phyloP scores from a whole-genome alignment of 1,140 invertebrate genomes.

The Drosophila pseudoobscura region DNA sequence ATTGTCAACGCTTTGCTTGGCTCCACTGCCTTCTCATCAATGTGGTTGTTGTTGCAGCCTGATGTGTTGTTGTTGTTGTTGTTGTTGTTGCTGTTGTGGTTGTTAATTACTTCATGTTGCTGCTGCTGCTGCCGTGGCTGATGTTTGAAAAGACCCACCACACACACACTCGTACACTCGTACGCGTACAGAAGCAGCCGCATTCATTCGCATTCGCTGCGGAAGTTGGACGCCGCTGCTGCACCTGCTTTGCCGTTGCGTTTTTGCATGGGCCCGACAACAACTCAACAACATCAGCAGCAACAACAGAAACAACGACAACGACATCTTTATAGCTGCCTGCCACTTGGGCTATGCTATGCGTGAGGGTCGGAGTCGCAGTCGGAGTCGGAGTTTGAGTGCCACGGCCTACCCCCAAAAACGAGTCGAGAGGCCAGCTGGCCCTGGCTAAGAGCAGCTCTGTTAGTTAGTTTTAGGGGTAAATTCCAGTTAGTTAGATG shows the following conservation, averaged over 20 bases:
- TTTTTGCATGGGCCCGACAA: conserved; percentile 58
- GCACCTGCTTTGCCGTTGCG: conserved; percentile 78
- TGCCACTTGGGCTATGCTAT: conserved; percentile 34
- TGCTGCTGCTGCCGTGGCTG: conserved; percentile 42
- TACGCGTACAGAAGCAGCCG: conserved; percentile 18
- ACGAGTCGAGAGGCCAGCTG: conserved; percentile 36
- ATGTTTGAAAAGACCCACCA: conserved; percentile 63
- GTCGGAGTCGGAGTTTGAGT: neutral
- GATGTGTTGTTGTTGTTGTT: conserved; percentile 28
- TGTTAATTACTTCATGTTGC: conserved; percentile 79
- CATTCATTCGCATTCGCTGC: conserved; percentile 60
- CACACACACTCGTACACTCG: conserved; percentile 29
- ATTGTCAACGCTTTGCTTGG: conserved; percentile 76
- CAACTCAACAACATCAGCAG: conserved; percentile 40
- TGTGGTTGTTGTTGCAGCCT: conserved; percentile 11
- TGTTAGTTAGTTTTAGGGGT: conserved; percentile 15
- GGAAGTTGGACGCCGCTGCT: conserved; percentile 77
- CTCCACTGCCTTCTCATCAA: conserved; percentile 46
- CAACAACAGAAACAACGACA: conserved; percentile 47
- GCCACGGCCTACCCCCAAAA: conserved; percentile 55
- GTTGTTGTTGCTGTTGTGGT: conserved; percentile 58
- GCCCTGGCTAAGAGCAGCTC: conserved; percentile 10
- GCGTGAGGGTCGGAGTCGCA: conserved; percentile 63
- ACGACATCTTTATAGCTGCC: conserved; percentile 76
- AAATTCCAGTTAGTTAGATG: neutral